Percentiles rank a stretch among this genome's conserved stretches.
These are phyloP conservation scores for Phortica okadai DNA, from an alignment of 2,888 invertebrate species.

Conservation along the genomic window DNA sequence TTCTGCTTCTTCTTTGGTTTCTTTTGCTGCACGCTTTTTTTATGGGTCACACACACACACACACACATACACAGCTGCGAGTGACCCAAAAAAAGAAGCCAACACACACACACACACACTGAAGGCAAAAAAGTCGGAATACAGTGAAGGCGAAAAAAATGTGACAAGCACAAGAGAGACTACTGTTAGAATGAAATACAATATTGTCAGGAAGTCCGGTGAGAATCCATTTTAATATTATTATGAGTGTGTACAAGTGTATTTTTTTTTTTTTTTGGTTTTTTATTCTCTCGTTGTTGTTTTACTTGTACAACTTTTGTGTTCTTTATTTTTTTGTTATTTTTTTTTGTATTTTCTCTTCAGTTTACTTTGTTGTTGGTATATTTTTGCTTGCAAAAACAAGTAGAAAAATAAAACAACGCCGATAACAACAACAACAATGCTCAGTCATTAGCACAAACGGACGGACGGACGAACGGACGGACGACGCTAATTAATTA, in stretches of 20 bases:
- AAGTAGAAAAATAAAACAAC: not conserved
- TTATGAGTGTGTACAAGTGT: slow-evolving; percentile 46
- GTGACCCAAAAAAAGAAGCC: too few relatives aligned
- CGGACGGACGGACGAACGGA: slow-evolving; percentile 47
- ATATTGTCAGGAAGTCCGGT: slow-evolving; percentile 68
- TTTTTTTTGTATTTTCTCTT: slow-evolving; percentile 51
- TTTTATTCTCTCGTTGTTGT: slow-evolving; percentile 39
- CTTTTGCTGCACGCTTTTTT: too few relatives aligned
- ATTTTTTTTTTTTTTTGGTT: slow-evolving; percentile 46
- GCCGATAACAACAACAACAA: slow-evolving; percentile 45
- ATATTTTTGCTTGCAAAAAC: not conserved
- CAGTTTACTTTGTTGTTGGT: not conserved
- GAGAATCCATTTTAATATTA: slow-evolving; percentile 70
- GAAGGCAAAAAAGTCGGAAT: too few relatives aligned
- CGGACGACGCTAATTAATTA: slow-evolving; percentile 62
- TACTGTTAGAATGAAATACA: slow-evolving; percentile 54
- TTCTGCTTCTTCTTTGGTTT: too few relatives aligned
- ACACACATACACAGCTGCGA: too few relatives aligned
- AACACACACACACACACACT: too few relatives aligned
- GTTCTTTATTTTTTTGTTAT: slow-evolving; percentile 10
- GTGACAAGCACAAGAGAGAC: not conserved
- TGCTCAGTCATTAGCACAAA: slow-evolving; percentile 68
- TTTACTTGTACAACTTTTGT: not conserved
- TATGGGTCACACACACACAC: too few relatives aligned
- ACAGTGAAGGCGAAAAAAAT: too few relatives aligned